Evolutionary conservation across 2,888 invertebrate species (phyloP).

Genomic region (Rotaria sp.): DNA sequence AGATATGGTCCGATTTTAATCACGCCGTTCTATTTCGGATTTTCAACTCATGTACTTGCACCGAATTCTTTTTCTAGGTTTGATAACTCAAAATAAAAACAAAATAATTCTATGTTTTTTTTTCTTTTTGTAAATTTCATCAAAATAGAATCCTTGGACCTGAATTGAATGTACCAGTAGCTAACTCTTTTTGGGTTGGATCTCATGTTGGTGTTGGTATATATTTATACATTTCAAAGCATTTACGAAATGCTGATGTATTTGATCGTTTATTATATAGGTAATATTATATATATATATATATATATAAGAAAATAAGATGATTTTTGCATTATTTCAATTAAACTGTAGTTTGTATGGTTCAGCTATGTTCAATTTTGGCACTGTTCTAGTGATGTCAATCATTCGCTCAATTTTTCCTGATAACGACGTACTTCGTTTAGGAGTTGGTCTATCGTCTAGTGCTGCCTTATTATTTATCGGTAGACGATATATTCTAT

Average conservation of each 20-base stretch:
- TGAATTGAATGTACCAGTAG: not conserved
- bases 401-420: constrained; percentile 1
- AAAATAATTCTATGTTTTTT: not conserved
- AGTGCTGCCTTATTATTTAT: not conserved
- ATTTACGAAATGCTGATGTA: not conserved
- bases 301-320: too few species aligned
- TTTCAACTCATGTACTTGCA: not conserved
- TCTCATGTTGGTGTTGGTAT: constrained; percentile 14
- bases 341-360: not conserved
- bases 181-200: not conserved
- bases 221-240: not conserved
- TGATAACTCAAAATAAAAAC: not conserved
- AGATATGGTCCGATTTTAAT: not conserved
- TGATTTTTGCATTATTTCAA: not conserved
- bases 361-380: constrained; percentile 12
- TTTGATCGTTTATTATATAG: constrained; percentile 21
- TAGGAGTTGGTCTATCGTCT: not conserved
- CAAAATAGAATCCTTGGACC: not conserved
- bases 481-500: not conserved
- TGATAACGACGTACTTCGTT: not conserved
- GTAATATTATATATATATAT: not conserved
- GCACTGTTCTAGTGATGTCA: constrained; percentile 4
- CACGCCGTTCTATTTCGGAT: not conserved
- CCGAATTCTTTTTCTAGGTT: not conserved
- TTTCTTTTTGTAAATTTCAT: not conserved